A percentile compares a stretch with the other conserved stretches of the same genome.
phyloP scores from a whole-genome alignment of 2,888 invertebrate genomes.

The Conchocele bisecta region DNA sequence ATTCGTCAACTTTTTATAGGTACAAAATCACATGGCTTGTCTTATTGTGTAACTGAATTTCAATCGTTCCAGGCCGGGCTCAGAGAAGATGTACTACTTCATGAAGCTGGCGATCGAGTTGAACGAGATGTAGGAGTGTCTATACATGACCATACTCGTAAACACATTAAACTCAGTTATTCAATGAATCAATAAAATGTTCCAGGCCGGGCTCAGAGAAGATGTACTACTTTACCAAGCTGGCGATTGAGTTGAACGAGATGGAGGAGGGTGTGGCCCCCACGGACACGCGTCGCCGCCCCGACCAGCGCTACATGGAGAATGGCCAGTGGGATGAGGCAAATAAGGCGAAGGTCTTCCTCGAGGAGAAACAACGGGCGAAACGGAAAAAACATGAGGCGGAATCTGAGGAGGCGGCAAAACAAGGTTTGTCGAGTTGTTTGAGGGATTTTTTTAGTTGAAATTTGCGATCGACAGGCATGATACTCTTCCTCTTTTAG shows the following conservation, averaged over 20 bases:
- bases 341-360: constrained; percentile 90
- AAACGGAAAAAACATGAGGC: constrained; percentile 90
- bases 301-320: constrained; percentile 97
- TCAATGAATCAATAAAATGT: too few species aligned
- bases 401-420: constrained; percentile 74
- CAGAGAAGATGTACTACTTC: constrained; percentile 93
- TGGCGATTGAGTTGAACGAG: constrained; percentile 99
- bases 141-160: too few species aligned
- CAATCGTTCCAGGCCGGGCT: constrained; percentile 85
- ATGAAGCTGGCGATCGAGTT: constrained; percentile 97
- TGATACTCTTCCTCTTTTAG: too few species aligned
- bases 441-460: too few species aligned
- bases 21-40: too few species aligned
- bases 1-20: too few species aligned
- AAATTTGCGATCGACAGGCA: too few species aligned
- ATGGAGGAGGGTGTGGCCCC: constrained; percentile 95
- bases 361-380: constrained; percentile 98
- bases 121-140: constrained; percentile 95
- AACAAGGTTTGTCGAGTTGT: constrained; percentile 74
- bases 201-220: constrained; percentile 87
- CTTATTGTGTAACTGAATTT: too few species aligned
- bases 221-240: constrained; percentile 95
- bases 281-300: constrained; percentile 95
- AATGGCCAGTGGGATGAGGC: constrained; percentile 85
- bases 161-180: too few species aligned